These are phyloP conservation scores for Bubo blakistoni DNA, from an alignment of 2,113 vertebrate species.

Conservation along the genomic window DNA sequence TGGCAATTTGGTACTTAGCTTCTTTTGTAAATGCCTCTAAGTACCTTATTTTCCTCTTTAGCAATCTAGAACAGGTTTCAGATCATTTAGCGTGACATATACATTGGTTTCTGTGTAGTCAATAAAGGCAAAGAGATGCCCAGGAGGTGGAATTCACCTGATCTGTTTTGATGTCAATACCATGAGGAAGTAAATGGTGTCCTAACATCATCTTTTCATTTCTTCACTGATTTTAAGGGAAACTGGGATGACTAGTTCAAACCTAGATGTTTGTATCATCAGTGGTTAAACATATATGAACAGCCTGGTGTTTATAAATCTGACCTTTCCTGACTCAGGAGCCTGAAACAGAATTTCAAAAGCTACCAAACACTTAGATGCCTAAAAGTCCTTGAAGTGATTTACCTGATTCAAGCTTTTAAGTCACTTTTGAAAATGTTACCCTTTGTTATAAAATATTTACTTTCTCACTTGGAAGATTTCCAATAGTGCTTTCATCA, in stretches of 20 bases:
- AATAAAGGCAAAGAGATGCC: not conserved
- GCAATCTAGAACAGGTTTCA: not conserved
- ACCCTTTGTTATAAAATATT: not conserved
- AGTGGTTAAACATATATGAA: not conserved
- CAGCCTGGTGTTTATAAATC: not conserved
- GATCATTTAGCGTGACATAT: not conserved
- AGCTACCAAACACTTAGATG: not conserved
- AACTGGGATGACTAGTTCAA: not conserved
- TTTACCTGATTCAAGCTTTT: not conserved
- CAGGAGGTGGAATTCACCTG: not conserved
- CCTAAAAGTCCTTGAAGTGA: not conserved
- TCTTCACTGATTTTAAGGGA: not conserved
- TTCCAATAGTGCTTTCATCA: not conserved
- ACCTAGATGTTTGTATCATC: not conserved
- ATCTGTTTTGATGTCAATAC: not conserved
- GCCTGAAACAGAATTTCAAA: not conserved
- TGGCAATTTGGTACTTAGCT: not conserved
- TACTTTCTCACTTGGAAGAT: conserved; percentile 7
- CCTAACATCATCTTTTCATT: not conserved
- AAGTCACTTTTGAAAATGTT: not conserved
- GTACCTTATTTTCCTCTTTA: not conserved
- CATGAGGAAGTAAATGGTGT: not conserved
- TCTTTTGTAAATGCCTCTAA: not conserved
- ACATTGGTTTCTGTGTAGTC: not conserved
- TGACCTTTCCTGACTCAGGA: not conserved